Percentiles rank a stretch among this genome's conserved stretches.
These are phyloP conservation scores for Idaea biselata DNA, from an alignment of 2,888 invertebrate genomes.

Conservation along the genomic window DNA sequence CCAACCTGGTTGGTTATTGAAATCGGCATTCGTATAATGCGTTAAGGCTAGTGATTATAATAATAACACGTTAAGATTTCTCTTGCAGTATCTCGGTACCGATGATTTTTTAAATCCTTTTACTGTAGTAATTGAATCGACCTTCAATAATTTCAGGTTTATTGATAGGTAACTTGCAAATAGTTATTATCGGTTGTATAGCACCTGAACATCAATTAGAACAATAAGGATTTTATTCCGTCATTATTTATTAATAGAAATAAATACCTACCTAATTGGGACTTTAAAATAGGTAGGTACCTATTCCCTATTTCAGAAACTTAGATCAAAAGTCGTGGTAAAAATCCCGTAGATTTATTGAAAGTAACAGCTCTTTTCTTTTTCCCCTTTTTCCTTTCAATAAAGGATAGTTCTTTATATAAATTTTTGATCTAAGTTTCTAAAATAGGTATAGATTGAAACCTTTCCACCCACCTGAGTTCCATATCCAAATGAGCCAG, in stretches of 20 bases:
- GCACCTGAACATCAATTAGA: not conserved
- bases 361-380: no score
- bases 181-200: not conserved
- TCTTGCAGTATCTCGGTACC: not conserved
- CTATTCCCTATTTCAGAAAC: no score
- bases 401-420: no score
- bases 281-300: no score
- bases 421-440: no score
- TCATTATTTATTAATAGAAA: no score
- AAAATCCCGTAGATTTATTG: no score
- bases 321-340: no score
- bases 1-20: no score
- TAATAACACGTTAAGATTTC: not conserved
- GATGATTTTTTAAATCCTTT: not conserved
- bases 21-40: not conserved
- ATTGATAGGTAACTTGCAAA: not conserved
- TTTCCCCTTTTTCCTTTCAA: no score
- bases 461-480: slow-evolving; percentile 43
- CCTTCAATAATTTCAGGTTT: not conserved
- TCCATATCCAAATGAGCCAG: slow-evolving; percentile 50
- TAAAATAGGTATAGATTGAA: no score
- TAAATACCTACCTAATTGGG: no score
- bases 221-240: not conserved
- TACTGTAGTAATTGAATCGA: not conserved
- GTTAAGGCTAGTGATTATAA: not conserved